phyloP scores from a whole-genome alignment of 2,797 vertebrate species.

The Aplochiton taeniatus region DNA sequence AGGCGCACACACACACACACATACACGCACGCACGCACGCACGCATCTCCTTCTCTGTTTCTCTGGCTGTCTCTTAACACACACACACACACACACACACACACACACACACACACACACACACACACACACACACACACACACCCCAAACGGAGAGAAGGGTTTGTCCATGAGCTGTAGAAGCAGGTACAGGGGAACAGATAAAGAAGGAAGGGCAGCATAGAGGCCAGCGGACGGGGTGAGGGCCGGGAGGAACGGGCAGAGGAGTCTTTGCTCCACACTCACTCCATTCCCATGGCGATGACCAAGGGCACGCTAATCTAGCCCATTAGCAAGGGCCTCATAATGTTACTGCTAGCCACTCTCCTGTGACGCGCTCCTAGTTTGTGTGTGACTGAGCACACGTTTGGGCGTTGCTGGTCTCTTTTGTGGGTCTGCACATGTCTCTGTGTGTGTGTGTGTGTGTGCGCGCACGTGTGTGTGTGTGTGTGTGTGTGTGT shows the following conservation, averaged over 20 bases:
- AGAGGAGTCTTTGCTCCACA: slow-evolving; percentile 81
- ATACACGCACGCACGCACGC: slow-evolving; percentile 53
- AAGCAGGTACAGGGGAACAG: not conserved
- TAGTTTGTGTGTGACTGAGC: slow-evolving; percentile 21
- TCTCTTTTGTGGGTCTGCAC: not conserved
- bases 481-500: slow-evolving; percentile 22
- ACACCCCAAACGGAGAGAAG: not conserved
- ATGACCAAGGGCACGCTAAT: slow-evolving; percentile 99
- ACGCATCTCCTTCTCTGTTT: slow-evolving; percentile 41
- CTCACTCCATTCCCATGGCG: slow-evolving; percentile 85
- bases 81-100: slow-evolving; percentile 2
- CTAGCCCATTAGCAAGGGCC: slow-evolving; percentile 98
- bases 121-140: not conserved
- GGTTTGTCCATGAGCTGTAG: too few relatives aligned
- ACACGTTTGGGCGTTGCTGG: slow-evolving; percentile 7
- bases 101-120: slow-evolving; percentile 2
- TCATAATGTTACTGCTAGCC: slow-evolving; percentile 98
- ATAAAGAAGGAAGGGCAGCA: not conserved
- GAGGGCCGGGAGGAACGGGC: slow-evolving; percentile 15
- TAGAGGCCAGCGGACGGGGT: not conserved
- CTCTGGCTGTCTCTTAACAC: not conserved
- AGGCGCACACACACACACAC: slow-evolving; percentile 15
- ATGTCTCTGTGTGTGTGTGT: slow-evolving; percentile 4
- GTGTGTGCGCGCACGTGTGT: slow-evolving; percentile 11
- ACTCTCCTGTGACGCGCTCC: slow-evolving; percentile 81